Evolutionary conservation across 35 echinoderm and acorn worm genomes (phyloP), one percentile per base, ranked within the genome.

Genomic region (Patiria miniata): DNA sequence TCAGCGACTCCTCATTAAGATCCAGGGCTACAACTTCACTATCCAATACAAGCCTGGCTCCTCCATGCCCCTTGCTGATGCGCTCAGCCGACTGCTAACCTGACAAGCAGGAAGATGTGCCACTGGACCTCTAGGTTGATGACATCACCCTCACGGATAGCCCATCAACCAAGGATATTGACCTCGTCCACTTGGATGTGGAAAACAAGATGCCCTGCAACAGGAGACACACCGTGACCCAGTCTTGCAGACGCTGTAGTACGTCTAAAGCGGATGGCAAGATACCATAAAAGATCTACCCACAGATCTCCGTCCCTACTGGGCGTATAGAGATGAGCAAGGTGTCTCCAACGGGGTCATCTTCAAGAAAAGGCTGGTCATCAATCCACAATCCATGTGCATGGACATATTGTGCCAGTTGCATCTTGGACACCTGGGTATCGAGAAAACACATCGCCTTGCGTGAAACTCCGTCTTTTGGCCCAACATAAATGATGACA

Each of bases 11-110:
- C 60, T 94, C 21, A 52, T 94, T 10, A 86, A 86, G 18, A 37
- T 90, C 18, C 82, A 90, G 58, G 86, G 80, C 30, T 93, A 93
- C 52, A 30, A 93, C n/a, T 93, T 88, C 60, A 44, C 83, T 8
- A 40, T 93, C 2, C 9, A 39, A 32, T 83, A 89, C 39, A 80
- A 47, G 87, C 79, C 85, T n/a, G 79, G 85, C 9, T 21, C 39
- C 9, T 21, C 39, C 21, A 94, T 87, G 54, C 84, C 78, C 8
- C 17, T 95, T 15, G 58, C 88, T 16, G 88, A 95, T 81, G 69
- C 88, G 40, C 78, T 95, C 1, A 89, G 79, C 38, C 36, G 88
- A 37, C 39, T 91, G 26, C 88, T 76, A 1, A 90, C 86, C 65
- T 61, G 77, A 47, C 8, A 83, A 51, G 51, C 53, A 86, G 18